phyloP scores from a whole-genome alignment of 1,140 invertebrate species.

The Limonius californicus region DNA sequence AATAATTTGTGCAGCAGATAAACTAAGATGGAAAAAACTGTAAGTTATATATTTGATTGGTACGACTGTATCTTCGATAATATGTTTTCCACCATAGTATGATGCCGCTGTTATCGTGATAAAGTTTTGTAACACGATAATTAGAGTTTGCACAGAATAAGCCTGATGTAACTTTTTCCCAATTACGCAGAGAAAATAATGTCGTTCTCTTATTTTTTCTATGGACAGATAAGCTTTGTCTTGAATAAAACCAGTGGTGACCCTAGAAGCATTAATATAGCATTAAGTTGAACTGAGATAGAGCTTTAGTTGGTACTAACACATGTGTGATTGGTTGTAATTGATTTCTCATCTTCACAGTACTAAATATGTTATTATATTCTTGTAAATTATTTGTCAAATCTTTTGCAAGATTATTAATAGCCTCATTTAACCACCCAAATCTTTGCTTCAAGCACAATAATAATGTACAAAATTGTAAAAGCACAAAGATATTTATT shows the following conservation, averaged over 20 bases:
- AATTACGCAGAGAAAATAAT: not conserved
- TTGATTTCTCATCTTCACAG: no score
- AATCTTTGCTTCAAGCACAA: not conserved
- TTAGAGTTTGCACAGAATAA: not conserved
- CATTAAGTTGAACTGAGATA: no score
- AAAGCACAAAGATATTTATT: not conserved
- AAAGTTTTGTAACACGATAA: not conserved
- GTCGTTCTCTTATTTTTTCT: no score
- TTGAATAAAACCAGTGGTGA: no score
- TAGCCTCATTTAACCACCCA: not conserved
- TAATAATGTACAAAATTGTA: not conserved
- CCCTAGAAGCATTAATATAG: no score
- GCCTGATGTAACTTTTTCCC: not conserved
- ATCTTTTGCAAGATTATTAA: not conserved
- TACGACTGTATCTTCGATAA: no score
- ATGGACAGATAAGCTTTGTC: not conserved
- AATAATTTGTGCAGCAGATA: no score
- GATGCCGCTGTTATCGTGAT: not conserved
- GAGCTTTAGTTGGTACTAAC: no score
- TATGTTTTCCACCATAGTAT: not conserved
- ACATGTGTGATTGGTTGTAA: no score
- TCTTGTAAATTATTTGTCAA: not conserved
- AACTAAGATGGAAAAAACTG: no score
- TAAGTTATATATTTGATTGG: no score
- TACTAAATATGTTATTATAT: no score